Conservation (phyloP, 2,888 invertebrate genomes). For the Parnassius apollo region DNA sequence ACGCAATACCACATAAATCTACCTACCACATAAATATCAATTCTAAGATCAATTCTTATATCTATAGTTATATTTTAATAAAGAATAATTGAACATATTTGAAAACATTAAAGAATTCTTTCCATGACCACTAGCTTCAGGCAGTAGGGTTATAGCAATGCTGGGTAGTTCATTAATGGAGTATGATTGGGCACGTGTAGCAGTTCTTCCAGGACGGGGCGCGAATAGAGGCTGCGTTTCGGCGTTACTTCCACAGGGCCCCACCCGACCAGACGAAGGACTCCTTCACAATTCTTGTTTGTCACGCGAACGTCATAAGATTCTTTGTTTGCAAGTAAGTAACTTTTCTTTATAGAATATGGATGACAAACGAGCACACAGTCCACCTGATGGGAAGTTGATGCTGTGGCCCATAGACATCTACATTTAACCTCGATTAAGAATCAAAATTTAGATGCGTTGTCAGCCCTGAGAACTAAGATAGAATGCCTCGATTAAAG, state of each 20-base stretch:
- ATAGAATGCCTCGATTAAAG: too few relatives aligned
- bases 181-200: slow-evolving; percentile 73
- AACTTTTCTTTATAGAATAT: background rate
- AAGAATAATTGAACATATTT: background rate
- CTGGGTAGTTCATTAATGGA: slow-evolving; percentile 51
- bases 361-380: background rate
- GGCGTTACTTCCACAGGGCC: slow-evolving; percentile 96
- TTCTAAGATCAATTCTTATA: background rate
- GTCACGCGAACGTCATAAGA: slow-evolving; percentile 98
- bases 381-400: too few relatives aligned
- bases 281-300: slow-evolving; percentile 94
- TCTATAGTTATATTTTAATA: background rate
- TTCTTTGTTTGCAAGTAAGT: slow-evolving; percentile 94
- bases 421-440: too few relatives aligned
- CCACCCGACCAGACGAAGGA: slow-evolving; percentile 89
- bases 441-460: too few relatives aligned
- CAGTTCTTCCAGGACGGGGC: slow-evolving; percentile 97
- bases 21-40: background rate
- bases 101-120: background rate
- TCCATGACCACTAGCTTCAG: background rate
- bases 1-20: background rate
- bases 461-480: too few relatives aligned
- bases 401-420: too few relatives aligned
- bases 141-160: slow-evolving; percentile 31
- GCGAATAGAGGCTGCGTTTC: slow-evolving; percentile 97